Percentiles rank a stretch among this genome's conserved stretches.
Conservation (phyloP, 92 coral and sea anemone genomes). For the Desmophyllum pertusum region DNA sequence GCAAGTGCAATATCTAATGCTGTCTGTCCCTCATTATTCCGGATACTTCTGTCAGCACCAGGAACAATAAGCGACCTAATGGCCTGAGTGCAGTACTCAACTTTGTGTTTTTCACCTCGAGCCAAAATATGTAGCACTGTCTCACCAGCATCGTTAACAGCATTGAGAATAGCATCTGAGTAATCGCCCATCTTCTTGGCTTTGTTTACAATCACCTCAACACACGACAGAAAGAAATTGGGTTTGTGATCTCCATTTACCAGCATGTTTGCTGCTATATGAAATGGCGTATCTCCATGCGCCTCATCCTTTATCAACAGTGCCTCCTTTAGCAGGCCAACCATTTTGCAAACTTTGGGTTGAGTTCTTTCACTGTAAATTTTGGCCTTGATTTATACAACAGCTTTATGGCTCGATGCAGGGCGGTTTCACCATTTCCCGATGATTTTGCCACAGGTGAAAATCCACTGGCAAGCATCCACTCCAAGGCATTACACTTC, state of each 20-base stretch:
- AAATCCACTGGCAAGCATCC: slow-evolving; percentile 97
- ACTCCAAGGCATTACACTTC: slow-evolving; percentile 92
- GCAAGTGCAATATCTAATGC: slow-evolving; percentile 90
- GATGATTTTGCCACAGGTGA: slow-evolving; percentile 77
- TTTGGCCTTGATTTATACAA: slow-evolving; percentile 86
- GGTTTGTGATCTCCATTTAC: slow-evolving; percentile 93
- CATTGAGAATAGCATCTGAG: slow-evolving; percentile 79
- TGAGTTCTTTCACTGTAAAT: slow-evolving; percentile 91
- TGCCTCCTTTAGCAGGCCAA: slow-evolving; percentile 79
- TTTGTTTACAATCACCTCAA: slow-evolving; percentile 88
- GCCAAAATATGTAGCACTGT: slow-evolving; percentile 94
- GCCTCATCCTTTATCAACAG: slow-evolving; percentile 88
- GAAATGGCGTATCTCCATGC: slow-evolving; percentile 93
- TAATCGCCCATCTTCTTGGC: slow-evolving; percentile 85
- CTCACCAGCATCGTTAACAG: slow-evolving; percentile 93
- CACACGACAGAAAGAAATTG: slow-evolving; percentile 86
- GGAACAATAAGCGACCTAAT: slow-evolving; percentile 80
- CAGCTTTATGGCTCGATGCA: slow-evolving; percentile 84
- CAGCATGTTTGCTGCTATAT: slow-evolving; percentile 93
- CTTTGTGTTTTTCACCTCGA: slow-evolving; percentile 83
- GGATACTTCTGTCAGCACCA: slow-evolving; percentile 95
- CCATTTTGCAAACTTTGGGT: slow-evolving; percentile 87
- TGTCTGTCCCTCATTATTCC: slow-evolving; percentile 96
- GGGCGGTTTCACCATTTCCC: slow-evolving; percentile 92
- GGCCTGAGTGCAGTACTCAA: slow-evolving; percentile 93